Conservation (phyloP, 2,797 vertebrate species). For the Monodelphis domestica region DNA sequence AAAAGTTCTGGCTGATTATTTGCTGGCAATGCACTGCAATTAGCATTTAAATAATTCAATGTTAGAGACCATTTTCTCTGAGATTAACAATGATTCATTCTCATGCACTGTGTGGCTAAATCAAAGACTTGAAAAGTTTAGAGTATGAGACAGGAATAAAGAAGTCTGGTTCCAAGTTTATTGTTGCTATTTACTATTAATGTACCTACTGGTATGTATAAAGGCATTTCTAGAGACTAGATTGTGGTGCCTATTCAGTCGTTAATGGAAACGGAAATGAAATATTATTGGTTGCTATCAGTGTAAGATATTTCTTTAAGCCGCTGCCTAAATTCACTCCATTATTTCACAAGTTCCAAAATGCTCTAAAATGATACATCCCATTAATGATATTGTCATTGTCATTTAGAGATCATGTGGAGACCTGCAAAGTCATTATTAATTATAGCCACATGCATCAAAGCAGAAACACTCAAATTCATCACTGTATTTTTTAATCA, state of each 20-base stretch:
- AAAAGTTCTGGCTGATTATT: conserved; percentile 73
- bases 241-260: conserved; percentile 1
- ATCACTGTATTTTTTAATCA: conserved; percentile 76
- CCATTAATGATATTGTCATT: conserved; percentile 71
- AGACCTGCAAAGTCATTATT: conserved; percentile 74
- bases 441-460: conserved; percentile 72
- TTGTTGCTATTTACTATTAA: conserved; percentile 48
- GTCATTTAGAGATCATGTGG: conserved; percentile 62
- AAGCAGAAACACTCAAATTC: conserved; percentile 73
- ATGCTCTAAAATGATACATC: conserved; percentile 46
- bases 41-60: conserved; percentile 66
- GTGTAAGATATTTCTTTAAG: conserved; percentile 64
- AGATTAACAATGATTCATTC: conserved; percentile 73
- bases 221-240: conserved; percentile 32
- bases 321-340: conserved; percentile 51
- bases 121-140: conserved; percentile 61
- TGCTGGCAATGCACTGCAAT: conserved; percentile 62
- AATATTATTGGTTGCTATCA: conserved; percentile 31
- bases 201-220: conserved; percentile 43
- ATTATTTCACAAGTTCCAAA: conserved; percentile 59
- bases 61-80: conserved; percentile 68
- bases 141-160: conserved; percentile 51
- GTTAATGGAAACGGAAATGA: conserved; percentile 67
- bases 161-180: conserved; percentile 58
- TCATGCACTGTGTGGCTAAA: conserved; percentile 59